Percentiles rank a stretch among this genome's conserved stretches.
These are phyloP conservation scores for Oceanodroma tethys DNA, from an alignment of 2,113 vertebrate species.

Conservation along the genomic window DNA sequence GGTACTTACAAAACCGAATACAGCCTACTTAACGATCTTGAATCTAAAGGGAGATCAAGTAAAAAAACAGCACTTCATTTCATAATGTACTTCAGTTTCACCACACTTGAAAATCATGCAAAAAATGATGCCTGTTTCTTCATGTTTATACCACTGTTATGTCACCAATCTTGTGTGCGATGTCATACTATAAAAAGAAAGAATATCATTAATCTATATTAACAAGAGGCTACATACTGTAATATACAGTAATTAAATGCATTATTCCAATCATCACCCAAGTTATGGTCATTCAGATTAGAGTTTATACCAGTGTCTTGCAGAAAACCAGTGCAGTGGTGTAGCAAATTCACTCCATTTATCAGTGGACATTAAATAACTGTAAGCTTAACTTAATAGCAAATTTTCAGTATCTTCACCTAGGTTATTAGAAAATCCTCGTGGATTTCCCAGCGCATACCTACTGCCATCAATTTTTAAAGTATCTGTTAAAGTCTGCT, in stretches of 20 bases:
- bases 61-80: conserved; percentile 51
- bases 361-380: background rate
- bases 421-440: background rate
- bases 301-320: background rate
- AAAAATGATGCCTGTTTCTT: conserved; percentile 58
- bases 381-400: background rate
- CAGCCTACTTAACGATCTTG: conserved; percentile 49
- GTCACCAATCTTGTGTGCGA: conserved; percentile 70
- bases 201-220: conserved; percentile 53
- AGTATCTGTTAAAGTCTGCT: background rate
- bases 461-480: background rate
- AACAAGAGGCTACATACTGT: background rate
- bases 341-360: background rate
- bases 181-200: conserved; percentile 74
- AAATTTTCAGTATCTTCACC: background rate
- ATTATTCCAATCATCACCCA: background rate
- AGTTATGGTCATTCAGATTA: background rate
- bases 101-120: conserved; percentile 61
- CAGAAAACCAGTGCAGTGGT: background rate
- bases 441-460: background rate
- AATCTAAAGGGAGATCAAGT: conserved; percentile 49
- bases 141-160: conserved; percentile 76
- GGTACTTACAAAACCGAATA: conserved; percentile 66
- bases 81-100: conserved; percentile 65
- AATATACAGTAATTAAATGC: background rate